These are phyloP conservation scores for Geococcyx californianus DNA, from an alignment of 2,113 vertebrate species.

Conservation along the genomic window DNA sequence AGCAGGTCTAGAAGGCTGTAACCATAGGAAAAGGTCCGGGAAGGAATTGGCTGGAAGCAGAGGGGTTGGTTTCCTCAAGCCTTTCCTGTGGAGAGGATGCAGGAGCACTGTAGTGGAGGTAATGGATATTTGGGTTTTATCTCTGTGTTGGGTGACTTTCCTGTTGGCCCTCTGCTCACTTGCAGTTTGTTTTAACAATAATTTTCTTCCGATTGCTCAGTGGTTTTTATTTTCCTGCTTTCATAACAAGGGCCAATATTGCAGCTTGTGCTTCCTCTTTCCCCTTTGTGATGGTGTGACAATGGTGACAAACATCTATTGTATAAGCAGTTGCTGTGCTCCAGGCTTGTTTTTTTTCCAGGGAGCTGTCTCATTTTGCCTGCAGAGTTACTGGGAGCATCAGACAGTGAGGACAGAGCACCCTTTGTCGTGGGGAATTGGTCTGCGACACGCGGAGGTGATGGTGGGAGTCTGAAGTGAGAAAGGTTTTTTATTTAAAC, in stretches of 20 bases:
- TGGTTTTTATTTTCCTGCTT: slow-evolving; percentile 37
- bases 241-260: not conserved
- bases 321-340: not conserved
- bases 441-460: fast-evolving
- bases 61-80: not conserved
- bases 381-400: not conserved
- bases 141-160: not conserved
- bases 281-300: slow-evolving; percentile 40
- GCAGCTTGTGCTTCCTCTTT: slow-evolving; percentile 43
- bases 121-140: not conserved
- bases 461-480: not conserved
- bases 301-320: slow-evolving; percentile 50
- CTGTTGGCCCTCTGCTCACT: not conserved
- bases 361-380: not conserved
- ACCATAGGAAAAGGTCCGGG: fast-evolving
- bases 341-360: not conserved
- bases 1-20: not conserved
- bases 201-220: not conserved
- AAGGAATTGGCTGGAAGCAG: not conserved
- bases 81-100: fast-evolving
- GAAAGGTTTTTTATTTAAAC: not conserved
- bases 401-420: not conserved
- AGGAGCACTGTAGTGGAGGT: fast-evolving
- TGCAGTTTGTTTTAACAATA: not conserved
- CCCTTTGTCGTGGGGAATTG: not conserved